Evolutionary conservation across 2,113 vertebrate genomes (phyloP), one percentile per base, ranked within the genome.

Genomic region (Zosterops borbonicus): DNA sequence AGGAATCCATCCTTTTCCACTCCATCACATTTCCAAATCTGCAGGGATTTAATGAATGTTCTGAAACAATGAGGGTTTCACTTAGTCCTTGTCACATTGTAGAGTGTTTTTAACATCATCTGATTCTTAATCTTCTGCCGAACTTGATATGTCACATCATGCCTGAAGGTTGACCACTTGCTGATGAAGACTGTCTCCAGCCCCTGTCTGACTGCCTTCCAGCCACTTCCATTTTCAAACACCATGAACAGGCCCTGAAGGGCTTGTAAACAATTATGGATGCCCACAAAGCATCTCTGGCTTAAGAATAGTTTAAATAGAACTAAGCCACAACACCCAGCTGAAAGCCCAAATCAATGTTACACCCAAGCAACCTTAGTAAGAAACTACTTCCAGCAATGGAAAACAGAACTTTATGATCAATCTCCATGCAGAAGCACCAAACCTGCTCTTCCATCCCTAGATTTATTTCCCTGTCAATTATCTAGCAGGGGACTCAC

Each of bases 401-500:
- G 5, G 7, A 68, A 92, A 94, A 84, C 0, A 67, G 14, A 88
- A 74, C 16, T 9, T 62, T 46, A 41, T 4, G 25, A 81, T 15
- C 41, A 78, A n/a, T 37, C 5, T 68, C 58, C 37, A 56, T 6
- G 23, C 5, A 83, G 56, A 94, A 89, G 78, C 2, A 23, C 6
- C 13, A 77, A 44, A 84, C 4, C 8, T 56, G 5, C 24, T 41
- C 18, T 63, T 60, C 35, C 23, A 70, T 15, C 22, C 69, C 53
- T 18, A 74, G 12, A 59, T 18, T 9, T 4, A 81, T 27, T 50
- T 69, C 42, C 21, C 55, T 79, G 44, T 64, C 41, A 53, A 11
- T 76, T 76, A 71, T 59, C 78, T 41, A 89, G 46, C 16, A 62
- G 2, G 2, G 24, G 35, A 88, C 98, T 98, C 67, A 99, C 99